Percentiles rank a stretch among this genome's conserved stretches.
These are phyloP conservation scores for Rhodophaea formosa DNA, from an alignment of 2,888 invertebrate genomes.

Conservation along the genomic window DNA sequence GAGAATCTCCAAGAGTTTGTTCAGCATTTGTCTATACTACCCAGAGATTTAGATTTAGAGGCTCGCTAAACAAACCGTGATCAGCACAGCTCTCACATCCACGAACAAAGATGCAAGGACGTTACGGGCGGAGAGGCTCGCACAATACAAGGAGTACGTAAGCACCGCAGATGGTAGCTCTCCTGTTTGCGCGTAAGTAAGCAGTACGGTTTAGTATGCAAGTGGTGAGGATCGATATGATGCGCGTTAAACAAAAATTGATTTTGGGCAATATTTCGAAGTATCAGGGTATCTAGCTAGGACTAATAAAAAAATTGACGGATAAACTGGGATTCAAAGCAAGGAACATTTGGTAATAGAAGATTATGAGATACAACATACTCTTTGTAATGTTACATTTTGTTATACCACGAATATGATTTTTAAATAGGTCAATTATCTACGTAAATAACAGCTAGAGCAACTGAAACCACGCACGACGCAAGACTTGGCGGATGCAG, in stretches of 20 bases:
- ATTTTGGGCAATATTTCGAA: no score
- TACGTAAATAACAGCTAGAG: constrained; percentile 13
- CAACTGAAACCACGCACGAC: constrained; percentile 7
- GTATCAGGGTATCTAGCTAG: background rate
- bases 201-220: background rate
- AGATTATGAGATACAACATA: no score
- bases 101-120: constrained; percentile 58
- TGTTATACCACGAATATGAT: background rate
- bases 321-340: background rate
- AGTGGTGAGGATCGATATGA: no score
- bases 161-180: constrained; percentile 1
- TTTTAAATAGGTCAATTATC: constrained; percentile 8
- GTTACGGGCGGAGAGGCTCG: constrained; percentile 46
- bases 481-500: constrained; percentile 7
- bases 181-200: background rate
- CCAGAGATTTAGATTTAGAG: constrained; percentile 1
- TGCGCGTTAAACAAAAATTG: no score
- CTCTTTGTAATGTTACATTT: no score
- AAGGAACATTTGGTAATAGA: no score
- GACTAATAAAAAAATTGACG: background rate
- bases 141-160: constrained; percentile 39
- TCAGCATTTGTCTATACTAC: background rate
- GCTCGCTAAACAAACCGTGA: background rate
- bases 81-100: constrained; percentile 8
- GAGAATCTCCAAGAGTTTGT: background rate